Evolutionary conservation across 1,140 invertebrate species (phyloP), one percentile per base, ranked within the genome.

Genomic region (Pristionchus pacificus): DNA sequence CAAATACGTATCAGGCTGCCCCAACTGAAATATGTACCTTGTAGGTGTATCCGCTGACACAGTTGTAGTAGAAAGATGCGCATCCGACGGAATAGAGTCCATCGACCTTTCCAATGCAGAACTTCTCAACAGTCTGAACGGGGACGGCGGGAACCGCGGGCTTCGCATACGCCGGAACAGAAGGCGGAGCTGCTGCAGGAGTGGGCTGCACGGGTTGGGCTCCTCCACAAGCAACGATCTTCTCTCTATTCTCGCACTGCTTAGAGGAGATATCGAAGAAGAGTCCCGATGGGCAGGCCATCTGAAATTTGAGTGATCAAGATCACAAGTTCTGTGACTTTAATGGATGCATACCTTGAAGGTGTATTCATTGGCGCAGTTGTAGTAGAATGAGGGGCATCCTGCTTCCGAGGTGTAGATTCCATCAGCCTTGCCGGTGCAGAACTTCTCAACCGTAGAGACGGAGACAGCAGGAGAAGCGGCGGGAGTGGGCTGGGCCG

Each of bases 71-170:
- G 62, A 31, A 65, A 13, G 24, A n/a, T 3, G n/a, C 10, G 29
- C 62, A 65, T 19, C 62, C 62, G 62, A 30, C 62, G 10, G 14
- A 28, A 32, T 31, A 65, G 62, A 65, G 38, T 19, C 62, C 62
- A 32, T 6, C n/a, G 30, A 14, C 30, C 30, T 65, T 65, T 13
- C 38, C 29, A 6, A 13, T 65, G 62, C 62, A 65, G 62, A 65
- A 65, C 29, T 3, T 65, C 29, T 65, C 62, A 24, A 24, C n/a
- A 25, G 6, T 15, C 60, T 61, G 6, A 61, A 24, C 10, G 24
- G 28, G 28, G 13, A 13, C n/a, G 28, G 13, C 25, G 55, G 24
- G 55, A 14, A 14, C 60, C 29, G 60, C 6, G n/a, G 10, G 29
- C 10, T 24, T 24, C 6, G 24, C 60, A n/a, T n/a, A 13, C 10